Percentiles rank a stretch among this genome's conserved stretches.
Evolutionary conservation across 2,888 invertebrate species (phyloP).

Genomic region (Laothoe populi): DNA sequence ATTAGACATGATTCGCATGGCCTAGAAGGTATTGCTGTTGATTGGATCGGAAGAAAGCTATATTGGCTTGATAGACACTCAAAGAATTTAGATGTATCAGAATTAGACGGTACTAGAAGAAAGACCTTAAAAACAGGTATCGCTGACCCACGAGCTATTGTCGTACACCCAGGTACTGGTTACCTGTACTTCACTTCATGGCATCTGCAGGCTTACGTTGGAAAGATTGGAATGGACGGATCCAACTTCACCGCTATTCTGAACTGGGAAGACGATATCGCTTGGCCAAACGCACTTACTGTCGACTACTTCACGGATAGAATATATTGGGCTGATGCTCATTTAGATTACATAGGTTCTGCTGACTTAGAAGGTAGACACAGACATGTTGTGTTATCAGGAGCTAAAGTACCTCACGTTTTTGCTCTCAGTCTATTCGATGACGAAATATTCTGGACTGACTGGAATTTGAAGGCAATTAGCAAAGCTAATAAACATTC

Average conservation of each 20-base stretch:
- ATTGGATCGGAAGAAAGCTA: constrained; percentile 97
- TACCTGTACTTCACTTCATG: constrained; percentile 98
- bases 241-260: constrained; percentile 94
- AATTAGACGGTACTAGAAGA: constrained; percentile 95
- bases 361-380: constrained; percentile 96
- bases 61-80: constrained; percentile 99
- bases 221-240: constrained; percentile 98
- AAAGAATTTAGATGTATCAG: constrained; percentile 97
- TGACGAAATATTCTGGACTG: constrained; percentile 97
- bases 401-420: constrained; percentile 95
- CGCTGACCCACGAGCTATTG: constrained; percentile 96
- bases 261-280: constrained; percentile 96
- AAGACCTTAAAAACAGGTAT: constrained; percentile 95
- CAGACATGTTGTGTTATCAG: constrained; percentile 92
- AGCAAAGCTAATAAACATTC: constrained; percentile 96
- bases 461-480: constrained; percentile 98
- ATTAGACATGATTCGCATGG: constrained; percentile 97
- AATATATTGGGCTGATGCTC: constrained; percentile 99
- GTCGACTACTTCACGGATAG: constrained; percentile 98
- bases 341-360: constrained; percentile 98
- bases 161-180: constrained; percentile 97
- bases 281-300: constrained; percentile 99
- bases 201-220: constrained; percentile 98
- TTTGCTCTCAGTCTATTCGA: constrained; percentile 98
- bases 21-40: constrained; percentile 98